Base-by-base conservation (phyloP, 2,113 vertebrate species). In the Chitala chitala region DNA sequence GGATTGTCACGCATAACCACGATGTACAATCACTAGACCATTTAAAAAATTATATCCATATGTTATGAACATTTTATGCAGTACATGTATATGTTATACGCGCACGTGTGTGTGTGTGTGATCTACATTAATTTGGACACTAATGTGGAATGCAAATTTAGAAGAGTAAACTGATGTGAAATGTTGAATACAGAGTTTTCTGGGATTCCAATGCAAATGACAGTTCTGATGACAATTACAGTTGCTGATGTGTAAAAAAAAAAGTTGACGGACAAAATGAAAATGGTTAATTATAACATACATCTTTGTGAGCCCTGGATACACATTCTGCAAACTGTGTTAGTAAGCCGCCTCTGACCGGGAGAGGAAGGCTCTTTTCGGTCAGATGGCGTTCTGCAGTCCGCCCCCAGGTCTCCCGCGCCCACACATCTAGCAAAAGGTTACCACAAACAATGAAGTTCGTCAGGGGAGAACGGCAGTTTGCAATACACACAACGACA, bases 321-420 rank as follows among this genome's bases (percentile, higher is more conserved):
- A 38, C 77, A 46, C 79, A 86, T 79, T 85, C 84, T 82, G 86
- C 88, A 82, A 72, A 81, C 81, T 79, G 76, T 81, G 81, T 80
- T 82, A 81, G 80, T 86, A 87, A 86, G 81, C 85, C 86, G 86
- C 88, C 87, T 90, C 82, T 86, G 83, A 69, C 87, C 88, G 89
- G 89, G 85, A 89, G 89, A 91, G 88, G 91, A 90, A 91, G 85
- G 86, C 88, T 90, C 87, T 90, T 88, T 92, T 92, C 89, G 91
- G 89, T 91, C 89, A 90, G 88, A 91, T 91, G 88, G 91, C 88
- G 89, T 86, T 89, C 88, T 90, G 89, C 89, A 89, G 86, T 88
- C 90, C 91, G 85, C 90, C 91, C 91, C 89, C 91, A 82, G 83
- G 82, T 90, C 91, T 90, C 89, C 90, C 84, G 87, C 89, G 86